These are phyloP conservation scores for Papilio dardanus DNA, from an alignment of 1,140 invertebrate genomes.

Conservation along the genomic window DNA sequence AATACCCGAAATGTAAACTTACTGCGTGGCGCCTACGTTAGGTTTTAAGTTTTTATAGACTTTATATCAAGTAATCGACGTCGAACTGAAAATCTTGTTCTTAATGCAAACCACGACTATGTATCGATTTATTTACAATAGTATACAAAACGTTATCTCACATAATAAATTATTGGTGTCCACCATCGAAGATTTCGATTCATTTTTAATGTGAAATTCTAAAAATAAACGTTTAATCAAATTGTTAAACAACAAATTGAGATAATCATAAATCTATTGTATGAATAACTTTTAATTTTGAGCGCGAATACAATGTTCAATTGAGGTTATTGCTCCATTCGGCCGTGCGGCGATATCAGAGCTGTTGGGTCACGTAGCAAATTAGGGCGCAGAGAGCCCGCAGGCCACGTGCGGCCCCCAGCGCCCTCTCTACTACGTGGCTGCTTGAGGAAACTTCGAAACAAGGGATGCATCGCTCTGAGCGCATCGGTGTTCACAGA, in stretches of 20 bases:
- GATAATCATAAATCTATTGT: not conserved
- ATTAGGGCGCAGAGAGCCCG: constrained; percentile 2
- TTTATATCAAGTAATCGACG: too few species aligned
- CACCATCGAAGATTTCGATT: too few species aligned
- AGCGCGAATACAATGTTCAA: not conserved
- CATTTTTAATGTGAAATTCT: too few species aligned
- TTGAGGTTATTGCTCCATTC: not conserved
- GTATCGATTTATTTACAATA: too few species aligned
- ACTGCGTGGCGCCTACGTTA: too few species aligned
- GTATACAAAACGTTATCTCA: too few species aligned
- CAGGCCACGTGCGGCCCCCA: not conserved
- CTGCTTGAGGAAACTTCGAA: not conserved
- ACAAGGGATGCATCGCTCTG: not conserved
- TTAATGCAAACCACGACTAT: too few species aligned
- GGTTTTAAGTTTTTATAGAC: too few species aligned
- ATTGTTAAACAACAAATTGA: not conserved
- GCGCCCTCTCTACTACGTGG: not conserved
- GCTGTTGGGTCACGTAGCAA: not conserved
- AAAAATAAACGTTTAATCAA: not conserved
- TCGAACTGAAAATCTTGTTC: too few species aligned
- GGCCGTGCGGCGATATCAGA: not conserved
- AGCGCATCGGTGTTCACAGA: not conserved
- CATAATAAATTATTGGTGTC: too few species aligned
- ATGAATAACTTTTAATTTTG: not conserved
- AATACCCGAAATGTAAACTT: too few species aligned